Conservation (phyloP, 2,113 vertebrate species). For the Strigops habroptila region DNA sequence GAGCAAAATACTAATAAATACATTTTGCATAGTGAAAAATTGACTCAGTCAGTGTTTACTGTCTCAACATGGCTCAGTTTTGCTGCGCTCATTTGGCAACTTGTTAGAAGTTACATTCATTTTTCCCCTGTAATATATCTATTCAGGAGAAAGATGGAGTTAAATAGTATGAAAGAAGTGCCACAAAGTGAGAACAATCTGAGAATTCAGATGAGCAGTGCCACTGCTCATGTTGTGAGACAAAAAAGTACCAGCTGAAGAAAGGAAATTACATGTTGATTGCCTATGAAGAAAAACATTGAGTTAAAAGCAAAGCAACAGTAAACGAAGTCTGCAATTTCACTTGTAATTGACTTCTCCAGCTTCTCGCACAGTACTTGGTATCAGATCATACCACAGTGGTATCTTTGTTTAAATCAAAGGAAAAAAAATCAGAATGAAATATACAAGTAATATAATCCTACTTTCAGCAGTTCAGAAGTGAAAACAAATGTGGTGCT, state of each 20-base stretch:
- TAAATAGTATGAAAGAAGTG: background rate
- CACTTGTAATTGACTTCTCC: slow-evolving; percentile 9
- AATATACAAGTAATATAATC: slow-evolving; percentile 51
- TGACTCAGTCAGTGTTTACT: background rate
- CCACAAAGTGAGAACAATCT: background rate
- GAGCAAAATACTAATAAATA: slow-evolving; percentile 36
- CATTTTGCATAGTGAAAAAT: background rate
- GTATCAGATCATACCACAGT: slow-evolving; percentile 27
- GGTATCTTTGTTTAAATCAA: slow-evolving; percentile 37
- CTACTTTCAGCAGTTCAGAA: slow-evolving; percentile 44
- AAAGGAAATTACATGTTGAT: background rate
- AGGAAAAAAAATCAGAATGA: slow-evolving; percentile 48
- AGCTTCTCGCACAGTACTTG: background rate
- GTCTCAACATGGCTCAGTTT: background rate
- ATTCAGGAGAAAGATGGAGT: background rate
- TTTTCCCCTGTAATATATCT: background rate
- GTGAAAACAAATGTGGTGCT: slow-evolving; percentile 47
- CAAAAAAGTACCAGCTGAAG: background rate
- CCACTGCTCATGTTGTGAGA: background rate
- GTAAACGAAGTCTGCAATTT: slow-evolving; percentile 1
- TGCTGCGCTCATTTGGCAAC: background rate
- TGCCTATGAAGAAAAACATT: background rate
- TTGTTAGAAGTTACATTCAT: background rate
- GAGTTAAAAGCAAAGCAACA: slow-evolving; percentile 11
- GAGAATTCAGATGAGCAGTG: background rate